Base-by-base conservation (phyloP, 2,113 vertebrate species). In the Bos indicus region DNA sequence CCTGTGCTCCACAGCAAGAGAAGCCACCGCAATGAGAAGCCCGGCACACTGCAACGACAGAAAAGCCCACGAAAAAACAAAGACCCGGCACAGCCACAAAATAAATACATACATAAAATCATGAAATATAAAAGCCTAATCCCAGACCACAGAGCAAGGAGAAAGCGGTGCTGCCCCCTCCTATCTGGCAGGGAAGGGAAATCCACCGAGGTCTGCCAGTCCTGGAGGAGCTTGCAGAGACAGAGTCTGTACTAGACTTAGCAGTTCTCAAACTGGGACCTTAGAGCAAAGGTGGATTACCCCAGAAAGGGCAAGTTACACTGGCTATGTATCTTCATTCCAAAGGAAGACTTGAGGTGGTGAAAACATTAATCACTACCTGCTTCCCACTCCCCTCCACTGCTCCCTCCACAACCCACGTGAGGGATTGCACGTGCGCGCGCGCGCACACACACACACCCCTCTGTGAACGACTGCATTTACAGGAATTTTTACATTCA, bases 401-500 rank as follows among this genome's bases (percentile, higher is more conserved):
- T 23, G 21, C 5, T 78, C 40, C 54, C 54, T 74, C 28, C 16
- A 77, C 36, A 77, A n/a, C 10, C 12, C 30, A 30, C 1, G 2
- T 5, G 36, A 28, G 10, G 12, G 8, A 13, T 1, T 3, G 6
- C 11, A 14, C 3, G 16, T 4, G 13, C 1, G 11, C 5, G 7
- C 10, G 1, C 3, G 3, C 12, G 0, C 25, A 0, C 14, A 2
- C 7, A 28, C 5, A 30, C 33, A 4, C 77, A 5, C 4, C 6
- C n/a, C 57, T 71, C 60, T 80, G 16, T 19, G 88, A 95, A 95
- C 26, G 8, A 54, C 28, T 81, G 25, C 74, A 30, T 87, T 56
- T 82, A 80, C 7, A 71, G 56, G 67, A 92, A 43, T 7, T 82
- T 91, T 87, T n/a, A 91, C 30, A 85, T 60, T 97, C 96, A 97